Conservation (phyloP, 1,140 invertebrate species). For the Ectropis grisescens region DNA sequence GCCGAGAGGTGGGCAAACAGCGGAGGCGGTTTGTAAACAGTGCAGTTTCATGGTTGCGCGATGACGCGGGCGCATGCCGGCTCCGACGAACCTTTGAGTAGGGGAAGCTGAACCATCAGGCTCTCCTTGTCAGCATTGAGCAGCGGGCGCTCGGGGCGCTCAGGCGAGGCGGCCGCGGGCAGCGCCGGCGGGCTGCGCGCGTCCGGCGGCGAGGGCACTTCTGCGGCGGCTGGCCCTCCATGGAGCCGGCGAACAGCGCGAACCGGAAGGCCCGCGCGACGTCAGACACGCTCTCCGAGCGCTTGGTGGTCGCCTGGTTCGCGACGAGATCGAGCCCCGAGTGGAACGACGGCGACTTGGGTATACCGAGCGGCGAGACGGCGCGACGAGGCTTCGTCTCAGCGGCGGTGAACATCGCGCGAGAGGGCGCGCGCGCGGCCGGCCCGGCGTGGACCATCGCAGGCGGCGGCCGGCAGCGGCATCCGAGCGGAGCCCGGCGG, state of each 20-base stretch:
- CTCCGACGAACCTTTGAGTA: slow-evolving; percentile 54
- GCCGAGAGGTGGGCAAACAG: slow-evolving; percentile 16
- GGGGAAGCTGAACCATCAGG: slow-evolving; percentile 60
- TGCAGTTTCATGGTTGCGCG: not conserved
- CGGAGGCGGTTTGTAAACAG: slow-evolving; percentile 25
- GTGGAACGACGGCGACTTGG: slow-evolving; percentile 88
- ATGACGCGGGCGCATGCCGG: not conserved
- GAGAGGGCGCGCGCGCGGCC: slow-evolving; percentile 60
- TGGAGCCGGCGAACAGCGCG: slow-evolving; percentile 40
- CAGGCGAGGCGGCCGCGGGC: slow-evolving; percentile 36
- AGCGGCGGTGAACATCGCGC: slow-evolving; percentile 64
- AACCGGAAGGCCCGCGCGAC: slow-evolving; percentile 64
- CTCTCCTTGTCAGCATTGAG: slow-evolving; percentile 49
- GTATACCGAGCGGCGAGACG: slow-evolving; percentile 76
- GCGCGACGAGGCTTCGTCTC: slow-evolving; percentile 69
- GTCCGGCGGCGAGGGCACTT: slow-evolving; percentile 50
- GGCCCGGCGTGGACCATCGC: slow-evolving; percentile 66
- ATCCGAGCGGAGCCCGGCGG: slow-evolving; percentile 53
- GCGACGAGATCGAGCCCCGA: slow-evolving; percentile 84
- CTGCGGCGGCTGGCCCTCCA: slow-evolving; percentile 49
- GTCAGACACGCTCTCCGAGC: slow-evolving; percentile 62
- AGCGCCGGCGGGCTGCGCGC: slow-evolving; percentile 46
- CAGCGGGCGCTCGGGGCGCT: slow-evolving; percentile 29
- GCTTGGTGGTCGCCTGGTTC: slow-evolving; percentile 60
- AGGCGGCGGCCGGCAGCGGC: slow-evolving; percentile 63